Evolutionary conservation across 2,888 invertebrate species (phyloP).

Genomic region (Cerastis rubricosa): DNA sequence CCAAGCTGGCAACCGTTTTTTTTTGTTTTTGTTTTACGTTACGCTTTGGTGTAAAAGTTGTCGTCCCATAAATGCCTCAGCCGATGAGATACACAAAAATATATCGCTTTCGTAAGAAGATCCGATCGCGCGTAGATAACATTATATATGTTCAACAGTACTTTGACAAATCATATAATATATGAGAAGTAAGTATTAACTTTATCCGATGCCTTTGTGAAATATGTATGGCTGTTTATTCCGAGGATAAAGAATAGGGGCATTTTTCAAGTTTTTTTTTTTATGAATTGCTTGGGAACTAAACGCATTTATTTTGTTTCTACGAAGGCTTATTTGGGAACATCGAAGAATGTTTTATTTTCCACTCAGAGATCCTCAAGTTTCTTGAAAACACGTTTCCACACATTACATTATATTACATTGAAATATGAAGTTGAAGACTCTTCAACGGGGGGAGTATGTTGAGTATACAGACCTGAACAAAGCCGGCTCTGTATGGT

Average conservation of each 20-base stretch:
- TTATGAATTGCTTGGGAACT: slow-evolving; percentile 15
- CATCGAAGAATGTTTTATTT: neutral
- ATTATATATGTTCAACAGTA: neutral
- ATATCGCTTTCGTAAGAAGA: slow-evolving; percentile 35
- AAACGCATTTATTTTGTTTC: slow-evolving; percentile 23
- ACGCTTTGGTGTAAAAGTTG: slow-evolving; percentile 32
- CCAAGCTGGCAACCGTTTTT: neutral
- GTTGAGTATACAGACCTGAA: no score
- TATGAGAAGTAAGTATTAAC: slow-evolving; percentile 34
- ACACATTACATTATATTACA: no score
- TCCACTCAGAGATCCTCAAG: neutral
- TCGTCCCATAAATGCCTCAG: neutral
- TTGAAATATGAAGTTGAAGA: no score
- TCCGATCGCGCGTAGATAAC: slow-evolving; percentile 38
- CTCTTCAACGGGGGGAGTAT: no score
- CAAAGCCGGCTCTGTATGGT: no score
- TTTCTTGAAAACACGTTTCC: neutral
- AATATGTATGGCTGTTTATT: slow-evolving; percentile 33
- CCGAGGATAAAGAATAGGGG: slow-evolving; percentile 10
- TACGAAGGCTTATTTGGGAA: neutral
- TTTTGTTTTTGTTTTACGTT: neutral
- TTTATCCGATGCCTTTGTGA: slow-evolving; percentile 36
- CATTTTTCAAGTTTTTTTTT: slow-evolving; percentile 20
- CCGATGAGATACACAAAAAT: slow-evolving; percentile 38
- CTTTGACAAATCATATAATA: slow-evolving; percentile 48